phyloP scores from a whole-genome alignment of 2,113 vertebrate species.

The Actenoides lindsayi region DNA sequence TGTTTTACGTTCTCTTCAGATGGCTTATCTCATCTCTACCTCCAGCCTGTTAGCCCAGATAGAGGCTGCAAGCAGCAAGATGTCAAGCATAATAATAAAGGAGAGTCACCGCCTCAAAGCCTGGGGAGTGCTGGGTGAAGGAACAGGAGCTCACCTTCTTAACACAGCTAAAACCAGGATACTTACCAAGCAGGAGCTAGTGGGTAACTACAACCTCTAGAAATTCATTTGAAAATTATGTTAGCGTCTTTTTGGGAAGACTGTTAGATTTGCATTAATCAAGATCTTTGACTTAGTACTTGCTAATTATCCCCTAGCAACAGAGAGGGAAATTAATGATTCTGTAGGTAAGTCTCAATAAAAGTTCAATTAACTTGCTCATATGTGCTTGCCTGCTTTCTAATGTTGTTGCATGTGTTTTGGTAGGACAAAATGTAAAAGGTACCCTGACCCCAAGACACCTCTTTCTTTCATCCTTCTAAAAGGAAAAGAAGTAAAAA shows the following conservation, averaged over 20 bases:
- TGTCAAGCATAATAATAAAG: conserved; percentile 74
- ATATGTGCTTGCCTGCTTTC: background rate
- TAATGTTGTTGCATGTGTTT: background rate
- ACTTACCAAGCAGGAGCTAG: conserved; percentile 76
- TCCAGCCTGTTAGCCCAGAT: conserved; percentile 44
- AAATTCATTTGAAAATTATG: background rate
- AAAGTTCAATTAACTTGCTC: background rate
- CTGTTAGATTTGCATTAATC: background rate
- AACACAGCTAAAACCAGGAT: conserved; percentile 70
- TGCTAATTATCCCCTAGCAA: background rate
- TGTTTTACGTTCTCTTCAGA: background rate
- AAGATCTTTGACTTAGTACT: background rate
- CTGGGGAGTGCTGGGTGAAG: conserved; percentile 82
- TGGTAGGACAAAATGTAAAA: background rate
- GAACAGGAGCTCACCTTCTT: conserved; percentile 80
- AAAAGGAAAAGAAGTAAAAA: background rate
- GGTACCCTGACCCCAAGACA: background rate
- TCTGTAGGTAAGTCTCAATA: background rate
- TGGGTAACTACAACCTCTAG: conserved; percentile 69
- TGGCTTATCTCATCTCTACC: background rate
- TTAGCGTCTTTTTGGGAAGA: background rate
- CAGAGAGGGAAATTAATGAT: background rate
- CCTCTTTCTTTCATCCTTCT: background rate
- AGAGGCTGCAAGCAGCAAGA: conserved; percentile 53
- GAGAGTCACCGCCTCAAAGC: conserved; percentile 81